Base-by-base conservation (phyloP, 2,888 invertebrate genomes). In the Coenonympha glycerion region DNA sequence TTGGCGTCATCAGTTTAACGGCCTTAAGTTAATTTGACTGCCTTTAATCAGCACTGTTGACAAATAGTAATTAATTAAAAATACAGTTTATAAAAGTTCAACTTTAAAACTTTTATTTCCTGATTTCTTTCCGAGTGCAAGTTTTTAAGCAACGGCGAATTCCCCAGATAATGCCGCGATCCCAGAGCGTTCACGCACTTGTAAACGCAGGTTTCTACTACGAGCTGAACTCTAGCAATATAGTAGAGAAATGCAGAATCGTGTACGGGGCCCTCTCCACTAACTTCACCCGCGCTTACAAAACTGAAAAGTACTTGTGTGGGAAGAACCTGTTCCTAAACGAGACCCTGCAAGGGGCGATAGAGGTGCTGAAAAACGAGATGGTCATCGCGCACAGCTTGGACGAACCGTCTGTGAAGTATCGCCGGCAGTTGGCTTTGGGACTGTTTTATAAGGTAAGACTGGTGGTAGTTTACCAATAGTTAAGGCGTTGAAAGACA, bases 181-280 rank as follows among this genome's bases (percentile, higher is more conserved):
- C 91, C 0, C 92, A 92, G 77, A 93, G 92, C 64, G 89, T 92
- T 0, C 92, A 92, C 63, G 93, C 93, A 0, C 89, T 91, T 49
- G 91, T 95, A 0, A 93, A 93, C 64, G 91, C 92, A 8, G 94
- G 91, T 3, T 92, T 92, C 66, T 73, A 91, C 1, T 87, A 91
- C 52, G 88, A 90, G 69, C 60, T 93, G 2, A 50, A 59, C 6
- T 41, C 56, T 11, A 6, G 8, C 40, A 3, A 55, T 54, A 72
- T 78, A 15, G 68, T 88, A 0, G 56, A 68, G 21, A 66, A 46
- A 5, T 56, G 53, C 40, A 73, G 75, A 26, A 83, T 92, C 15
- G 87, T 90, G 1, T 89, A 80, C 58, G 91, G 91, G n/a, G 89
- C 89, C 6, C 89, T 92, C 1, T 83, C 84, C 33, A 64, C 85